Conservation (phyloP, 2,797 vertebrate species). For the Sebastolobus altivelis region DNA sequence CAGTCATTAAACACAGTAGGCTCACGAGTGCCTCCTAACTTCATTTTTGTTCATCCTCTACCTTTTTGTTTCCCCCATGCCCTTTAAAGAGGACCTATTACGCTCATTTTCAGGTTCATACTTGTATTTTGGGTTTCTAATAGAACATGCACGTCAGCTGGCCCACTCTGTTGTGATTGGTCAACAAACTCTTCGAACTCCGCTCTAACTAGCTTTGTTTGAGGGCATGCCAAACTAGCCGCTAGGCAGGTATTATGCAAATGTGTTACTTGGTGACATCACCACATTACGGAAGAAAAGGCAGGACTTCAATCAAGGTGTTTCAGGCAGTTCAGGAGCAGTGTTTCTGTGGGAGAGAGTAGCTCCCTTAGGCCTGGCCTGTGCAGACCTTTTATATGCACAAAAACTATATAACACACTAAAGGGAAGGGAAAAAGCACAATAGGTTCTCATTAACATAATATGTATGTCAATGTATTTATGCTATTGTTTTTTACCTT, state of each 20-base stretch:
- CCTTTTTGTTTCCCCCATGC: not conserved
- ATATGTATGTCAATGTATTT: not conserved
- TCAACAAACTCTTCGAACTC: no score
- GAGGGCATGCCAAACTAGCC: no score
- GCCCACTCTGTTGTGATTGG: no score
- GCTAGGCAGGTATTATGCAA: no score
- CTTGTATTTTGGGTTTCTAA: not conserved
- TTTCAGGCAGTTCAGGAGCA: no score
- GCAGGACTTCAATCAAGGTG: no score
- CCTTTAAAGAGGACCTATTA: not conserved
- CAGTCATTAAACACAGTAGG: slow-evolving; percentile 2
- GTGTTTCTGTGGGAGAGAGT: no score
- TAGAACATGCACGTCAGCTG: not conserved
- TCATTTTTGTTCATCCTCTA: not conserved
- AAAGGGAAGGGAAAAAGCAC: not conserved
- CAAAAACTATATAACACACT: not conserved
- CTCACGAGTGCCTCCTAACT: not conserved
- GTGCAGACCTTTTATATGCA: not conserved
- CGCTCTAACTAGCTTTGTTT: no score
- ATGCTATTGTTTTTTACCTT: not conserved
- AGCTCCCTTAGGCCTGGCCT: not conserved
- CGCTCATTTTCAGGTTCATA: not conserved
- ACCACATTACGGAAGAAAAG: no score
- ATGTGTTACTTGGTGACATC: no score
- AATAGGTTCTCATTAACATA: not conserved